phyloP scores from a whole-genome alignment of 1,140 invertebrate species.

The Platorchestia sp. region DNA sequence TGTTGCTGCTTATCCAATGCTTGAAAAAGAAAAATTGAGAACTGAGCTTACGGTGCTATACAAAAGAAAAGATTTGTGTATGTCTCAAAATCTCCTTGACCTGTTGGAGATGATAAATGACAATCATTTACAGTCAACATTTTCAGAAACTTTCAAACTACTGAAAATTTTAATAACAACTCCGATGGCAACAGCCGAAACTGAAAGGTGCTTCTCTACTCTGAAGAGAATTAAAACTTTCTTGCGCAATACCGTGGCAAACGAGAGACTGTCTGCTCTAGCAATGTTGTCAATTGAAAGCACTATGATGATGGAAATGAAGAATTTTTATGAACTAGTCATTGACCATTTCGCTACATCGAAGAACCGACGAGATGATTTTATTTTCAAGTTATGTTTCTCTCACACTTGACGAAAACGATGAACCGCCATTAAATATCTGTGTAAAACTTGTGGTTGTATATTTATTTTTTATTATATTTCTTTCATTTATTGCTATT shows the following conservation, averaged over 20 bases:
- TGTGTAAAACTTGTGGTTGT: too few relatives aligned
- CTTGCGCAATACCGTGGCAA: slow-evolving; percentile 49
- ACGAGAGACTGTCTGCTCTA: too few relatives aligned
- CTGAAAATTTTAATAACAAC: slow-evolving; percentile 62
- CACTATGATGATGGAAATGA: too few relatives aligned
- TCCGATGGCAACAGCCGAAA: slow-evolving; percentile 60
- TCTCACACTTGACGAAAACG: too few relatives aligned
- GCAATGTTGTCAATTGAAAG: too few relatives aligned
- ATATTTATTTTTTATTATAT: too few relatives aligned
- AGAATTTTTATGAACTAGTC: too few relatives aligned
- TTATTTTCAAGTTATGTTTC: slow-evolving; percentile 58
- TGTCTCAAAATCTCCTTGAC: slow-evolving; percentile 50
- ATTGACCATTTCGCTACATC: slow-evolving; percentile 56
- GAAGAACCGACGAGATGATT: slow-evolving; percentile 18
- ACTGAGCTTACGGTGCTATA: slow-evolving; percentile 63
- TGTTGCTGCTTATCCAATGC: slow-evolving; percentile 60
- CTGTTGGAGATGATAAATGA: slow-evolving; percentile 57
- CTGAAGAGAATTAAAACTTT: slow-evolving; percentile 63
- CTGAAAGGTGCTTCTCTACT: slow-evolving; percentile 62
- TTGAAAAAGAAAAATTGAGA: slow-evolving; percentile 62
- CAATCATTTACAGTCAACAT: slow-evolving; percentile 57
- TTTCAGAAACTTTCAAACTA: slow-evolving; percentile 61
- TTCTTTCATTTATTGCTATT: too few relatives aligned
- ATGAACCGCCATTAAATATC: too few relatives aligned
- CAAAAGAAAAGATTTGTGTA: slow-evolving; percentile 59